Conservation (phyloP, 1,140 invertebrate species). For the Akabosia matsudoensis region DNA sequence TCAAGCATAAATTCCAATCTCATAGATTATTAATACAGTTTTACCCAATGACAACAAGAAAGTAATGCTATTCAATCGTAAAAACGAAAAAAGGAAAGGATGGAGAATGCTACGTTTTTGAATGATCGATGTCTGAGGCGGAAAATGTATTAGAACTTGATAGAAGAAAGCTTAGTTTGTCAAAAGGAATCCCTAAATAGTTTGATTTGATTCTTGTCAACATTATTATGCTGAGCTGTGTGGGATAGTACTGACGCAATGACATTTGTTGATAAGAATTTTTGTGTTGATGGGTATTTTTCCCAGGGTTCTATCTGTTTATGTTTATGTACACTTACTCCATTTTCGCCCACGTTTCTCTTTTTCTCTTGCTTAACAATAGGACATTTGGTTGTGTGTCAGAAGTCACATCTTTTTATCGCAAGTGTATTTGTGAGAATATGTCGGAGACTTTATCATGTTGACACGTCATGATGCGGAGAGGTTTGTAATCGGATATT, state of each 20-base stretch:
- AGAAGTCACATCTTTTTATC: too few relatives aligned
- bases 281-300: too few relatives aligned
- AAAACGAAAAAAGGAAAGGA: neutral
- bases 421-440: too few relatives aligned
- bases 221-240: neutral
- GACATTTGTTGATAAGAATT: neutral
- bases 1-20: neutral
- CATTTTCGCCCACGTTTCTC: too few relatives aligned
- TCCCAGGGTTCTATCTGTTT: too few relatives aligned
- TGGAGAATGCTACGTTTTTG: neutral
- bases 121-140: neutral
- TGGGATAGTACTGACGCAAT: neutral
- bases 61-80: neutral
- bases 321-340: too few relatives aligned
- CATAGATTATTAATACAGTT: neutral
- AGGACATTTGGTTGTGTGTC: too few relatives aligned
- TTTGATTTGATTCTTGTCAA: neutral
- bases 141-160: neutral
- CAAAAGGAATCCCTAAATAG: neutral
- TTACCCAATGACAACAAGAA: neutral
- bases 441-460: too few relatives aligned
- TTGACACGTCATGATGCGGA: too few relatives aligned
- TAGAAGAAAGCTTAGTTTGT: neutral
- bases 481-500: too few relatives aligned
- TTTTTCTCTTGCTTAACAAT: too few relatives aligned